These are phyloP conservation scores for Acanthosoma haemorrhoidale DNA, from an alignment of 2,888 invertebrate species.

Conservation along the genomic window DNA sequence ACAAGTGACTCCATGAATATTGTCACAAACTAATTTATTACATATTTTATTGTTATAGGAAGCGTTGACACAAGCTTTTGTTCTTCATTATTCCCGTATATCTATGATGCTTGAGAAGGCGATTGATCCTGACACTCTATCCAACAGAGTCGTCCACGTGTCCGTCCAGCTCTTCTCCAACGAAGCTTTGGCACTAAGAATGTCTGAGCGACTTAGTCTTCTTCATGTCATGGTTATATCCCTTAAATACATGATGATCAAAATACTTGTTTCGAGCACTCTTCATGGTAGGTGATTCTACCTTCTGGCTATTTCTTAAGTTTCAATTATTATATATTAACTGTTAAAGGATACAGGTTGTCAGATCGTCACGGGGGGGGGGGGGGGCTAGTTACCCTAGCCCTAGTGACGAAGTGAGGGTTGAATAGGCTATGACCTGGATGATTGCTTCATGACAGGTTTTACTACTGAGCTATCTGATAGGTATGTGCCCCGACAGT, in stretches of 20 bases:
- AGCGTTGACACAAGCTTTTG: constrained; percentile 87
- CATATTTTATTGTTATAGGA: constrained; percentile 54
- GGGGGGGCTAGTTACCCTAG: no score
- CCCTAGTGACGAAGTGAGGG: no score
- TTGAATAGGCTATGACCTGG: no score
- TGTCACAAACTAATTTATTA: background rate
- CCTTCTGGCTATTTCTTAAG: no score
- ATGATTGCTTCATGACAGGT: no score
- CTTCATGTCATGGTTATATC: constrained; percentile 90
- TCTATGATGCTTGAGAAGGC: constrained; percentile 84
- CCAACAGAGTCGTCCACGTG: constrained; percentile 95
- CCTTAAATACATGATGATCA: constrained; percentile 87
- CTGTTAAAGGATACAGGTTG: no score
- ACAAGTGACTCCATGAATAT: no score
- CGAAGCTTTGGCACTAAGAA: constrained; percentile 80
- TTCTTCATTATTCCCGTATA: constrained; percentile 92
- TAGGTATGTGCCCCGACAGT: no score
- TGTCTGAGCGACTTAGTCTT: constrained; percentile 84
- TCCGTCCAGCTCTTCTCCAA: constrained; percentile 94
- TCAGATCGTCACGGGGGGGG: no score
- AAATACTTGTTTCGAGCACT: constrained; percentile 80
- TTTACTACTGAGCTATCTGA: no score
- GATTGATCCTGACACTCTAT: constrained; percentile 81
- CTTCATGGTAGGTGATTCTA: constrained; percentile 62
- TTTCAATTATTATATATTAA: no score